Conservation (phyloP, 2,113 vertebrate species). For the Oncorhynchus clarkii region DNA sequence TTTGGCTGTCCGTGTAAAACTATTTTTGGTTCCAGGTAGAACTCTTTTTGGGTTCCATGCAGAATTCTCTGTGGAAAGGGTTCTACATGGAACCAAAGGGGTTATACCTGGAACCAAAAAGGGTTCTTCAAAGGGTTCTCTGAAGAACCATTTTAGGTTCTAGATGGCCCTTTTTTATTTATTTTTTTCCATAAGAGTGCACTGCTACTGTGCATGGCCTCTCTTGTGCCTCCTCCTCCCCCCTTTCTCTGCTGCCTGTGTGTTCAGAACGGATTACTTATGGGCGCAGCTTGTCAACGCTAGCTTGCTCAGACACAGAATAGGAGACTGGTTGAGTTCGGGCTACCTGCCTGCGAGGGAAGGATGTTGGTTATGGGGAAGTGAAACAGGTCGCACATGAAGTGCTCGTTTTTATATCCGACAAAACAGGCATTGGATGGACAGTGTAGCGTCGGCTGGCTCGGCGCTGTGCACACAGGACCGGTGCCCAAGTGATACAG, state of each 20-base stretch:
- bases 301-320: slow-evolving; percentile 45
- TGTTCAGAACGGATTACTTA: slow-evolving; percentile 53
- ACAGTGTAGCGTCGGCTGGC: slow-evolving; percentile 30
- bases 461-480: slow-evolving; percentile 22
- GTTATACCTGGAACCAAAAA: too few relatives aligned
- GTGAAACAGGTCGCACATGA: slow-evolving; percentile 11
- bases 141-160: too few relatives aligned
- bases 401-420: slow-evolving; percentile 8
- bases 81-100: too few relatives aligned
- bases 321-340: slow-evolving; percentile 33
- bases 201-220: background rate
- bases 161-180: too few relatives aligned
- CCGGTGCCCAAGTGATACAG: slow-evolving; percentile 42
- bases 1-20: too few relatives aligned
- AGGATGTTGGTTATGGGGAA: slow-evolving; percentile 29
- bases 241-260: background rate
- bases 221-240: background rate
- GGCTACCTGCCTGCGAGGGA: slow-evolving; percentile 39
- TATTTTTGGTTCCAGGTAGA: too few relatives aligned
- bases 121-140: too few relatives aligned
- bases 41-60: too few relatives aligned
- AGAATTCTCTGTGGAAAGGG: too few relatives aligned
- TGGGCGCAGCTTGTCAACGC: slow-evolving; percentile 39
- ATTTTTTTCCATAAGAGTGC: too few relatives aligned
- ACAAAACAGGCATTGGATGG: slow-evolving; percentile 25